Evolutionary conservation across 2,113 vertebrate genomes (phyloP).

Genomic region (Zapornia atra): DNA sequence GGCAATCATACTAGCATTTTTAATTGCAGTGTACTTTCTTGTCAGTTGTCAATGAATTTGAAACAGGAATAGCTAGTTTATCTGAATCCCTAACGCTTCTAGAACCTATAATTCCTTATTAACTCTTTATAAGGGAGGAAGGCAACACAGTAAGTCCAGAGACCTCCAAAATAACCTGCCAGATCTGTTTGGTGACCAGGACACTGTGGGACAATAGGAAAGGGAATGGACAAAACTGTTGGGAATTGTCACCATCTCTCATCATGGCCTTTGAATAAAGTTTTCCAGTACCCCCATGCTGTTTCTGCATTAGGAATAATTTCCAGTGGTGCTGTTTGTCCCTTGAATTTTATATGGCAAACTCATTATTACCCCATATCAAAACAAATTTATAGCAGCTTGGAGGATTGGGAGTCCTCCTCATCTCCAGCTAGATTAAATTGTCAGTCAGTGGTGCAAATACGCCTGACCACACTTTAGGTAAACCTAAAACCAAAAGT

Average conservation of each 20-base stretch:
- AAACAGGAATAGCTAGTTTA: neutral
- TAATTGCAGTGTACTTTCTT: neutral
- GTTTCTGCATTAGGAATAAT: neutral
- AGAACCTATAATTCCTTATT: no score
- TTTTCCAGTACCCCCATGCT: neutral
- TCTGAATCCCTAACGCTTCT: no score
- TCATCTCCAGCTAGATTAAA: neutral
- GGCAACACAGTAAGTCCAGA: neutral
- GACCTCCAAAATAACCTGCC: neutral
- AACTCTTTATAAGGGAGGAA: neutral
- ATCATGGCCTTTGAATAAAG: neutral
- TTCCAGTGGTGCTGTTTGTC: neutral
- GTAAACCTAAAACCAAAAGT: neutral
- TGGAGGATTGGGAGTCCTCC: neutral
- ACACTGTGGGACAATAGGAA: neutral
- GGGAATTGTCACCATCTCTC: neutral
- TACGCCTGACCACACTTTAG: neutral
- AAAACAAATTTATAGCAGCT: neutral
- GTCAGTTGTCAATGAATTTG: neutral
- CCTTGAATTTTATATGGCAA: neutral
- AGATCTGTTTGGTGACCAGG: neutral
- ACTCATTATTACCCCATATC: neutral
- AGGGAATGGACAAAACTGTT: fast-evolving
- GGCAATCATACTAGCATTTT: neutral
- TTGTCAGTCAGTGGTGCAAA: neutral